These are phyloP conservation scores for Columba livia DNA, from an alignment of 2,113 vertebrate genomes.

Conservation along the genomic window DNA sequence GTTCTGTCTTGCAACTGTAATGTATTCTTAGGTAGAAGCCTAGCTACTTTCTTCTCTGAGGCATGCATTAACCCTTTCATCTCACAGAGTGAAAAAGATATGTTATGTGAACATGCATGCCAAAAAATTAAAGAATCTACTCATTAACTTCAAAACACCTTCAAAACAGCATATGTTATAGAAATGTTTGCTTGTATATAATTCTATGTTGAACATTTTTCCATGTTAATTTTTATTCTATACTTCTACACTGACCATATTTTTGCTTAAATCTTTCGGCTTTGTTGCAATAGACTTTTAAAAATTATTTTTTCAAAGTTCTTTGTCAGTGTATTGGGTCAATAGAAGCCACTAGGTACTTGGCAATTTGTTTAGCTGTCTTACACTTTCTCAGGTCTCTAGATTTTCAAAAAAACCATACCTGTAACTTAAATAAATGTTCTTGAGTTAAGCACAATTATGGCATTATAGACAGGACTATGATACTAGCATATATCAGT, in stretches of 20 bases:
- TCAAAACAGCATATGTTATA: not conserved
- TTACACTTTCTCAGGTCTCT: not conserved
- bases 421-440: not conserved
- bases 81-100: not conserved
- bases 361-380: not conserved
- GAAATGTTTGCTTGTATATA: not conserved
- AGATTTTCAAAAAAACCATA: not conserved
- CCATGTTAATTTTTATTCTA: not conserved
- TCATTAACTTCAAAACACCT: not conserved
- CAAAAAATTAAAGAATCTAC: not conserved
- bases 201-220: accelerated
- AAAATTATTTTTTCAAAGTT: not conserved
- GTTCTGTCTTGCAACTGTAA: not conserved
- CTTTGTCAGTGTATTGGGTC: not conserved
- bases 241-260: not conserved
- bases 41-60: not conserved
- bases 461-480: not conserved
- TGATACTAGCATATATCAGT: not conserved
- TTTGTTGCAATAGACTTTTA: not conserved
- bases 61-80: not conserved
- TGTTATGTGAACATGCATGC: not conserved
- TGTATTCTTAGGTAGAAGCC: not conserved
- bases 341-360: not conserved
- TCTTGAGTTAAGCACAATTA: not conserved
- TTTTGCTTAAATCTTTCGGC: not conserved